Base-by-base conservation (phyloP, 2,113 vertebrate genomes). In the Potamarius usumacintae region DNA sequence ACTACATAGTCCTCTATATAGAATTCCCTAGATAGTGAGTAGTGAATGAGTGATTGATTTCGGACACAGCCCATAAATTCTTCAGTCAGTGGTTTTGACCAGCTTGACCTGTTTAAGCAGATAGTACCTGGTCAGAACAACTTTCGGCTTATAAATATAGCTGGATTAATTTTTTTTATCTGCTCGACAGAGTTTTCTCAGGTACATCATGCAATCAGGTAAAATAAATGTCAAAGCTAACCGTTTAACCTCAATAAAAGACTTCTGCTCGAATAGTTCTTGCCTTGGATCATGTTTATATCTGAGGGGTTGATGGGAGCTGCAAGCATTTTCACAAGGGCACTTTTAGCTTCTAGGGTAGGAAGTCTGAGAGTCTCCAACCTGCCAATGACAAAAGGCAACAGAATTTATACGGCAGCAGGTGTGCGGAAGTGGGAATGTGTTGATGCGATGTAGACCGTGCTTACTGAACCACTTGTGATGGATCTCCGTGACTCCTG, bases 251-350 rank as follows among this genome's bases (percentile, higher is more conserved):
- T 34, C 5, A 1, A 2, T 25, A 60, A 74, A 74, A 76, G 10
- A 48, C 20, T 25, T 8, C 7, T 11, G 0, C 15, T 71, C 5
- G 9, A 3, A 22, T 20, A 60, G 4, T 1, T 15, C 0, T 90
- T 94, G 98, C 98, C 98, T 95, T 99, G 97, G 92, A 99, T 96
- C 97, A 98, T 97, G 90, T 99, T 99, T 90, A 99, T 97, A 91
- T 99, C 98, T 0, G 98, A 95, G 0, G 98, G 98, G 91, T 99
- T 99, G 92, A 99, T 90, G 72, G 98, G 98, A 67, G 98, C 96
- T 12, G 98, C 98, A 91, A 99, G 89, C 93, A 99, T 97, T 93
- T 96, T 97, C 92, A 99, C 91, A 0, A 91, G 93, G 89, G 98
- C 94, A 42, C 96, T 95, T 0, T 94, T 95, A 87, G 93, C 92